These are phyloP conservation scores for Myotis pilosus DNA, from an alignment of 2,797 vertebrate species.

Conservation along the genomic window DNA sequence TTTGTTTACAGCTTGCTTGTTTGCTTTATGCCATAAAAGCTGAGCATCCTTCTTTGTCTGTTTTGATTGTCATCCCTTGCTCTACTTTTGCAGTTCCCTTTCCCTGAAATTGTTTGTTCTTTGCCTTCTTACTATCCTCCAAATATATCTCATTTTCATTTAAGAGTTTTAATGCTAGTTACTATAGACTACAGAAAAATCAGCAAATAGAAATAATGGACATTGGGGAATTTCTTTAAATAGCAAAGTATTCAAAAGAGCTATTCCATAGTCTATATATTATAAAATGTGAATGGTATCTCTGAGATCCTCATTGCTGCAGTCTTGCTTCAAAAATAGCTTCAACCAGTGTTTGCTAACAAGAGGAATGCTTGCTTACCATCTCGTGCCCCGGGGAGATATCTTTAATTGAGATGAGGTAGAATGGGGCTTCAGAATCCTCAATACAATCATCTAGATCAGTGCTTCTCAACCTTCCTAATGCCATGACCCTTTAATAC, in stretches of 20 bases:
- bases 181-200: background rate
- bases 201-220: background rate
- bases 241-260: background rate
- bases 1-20: background rate
- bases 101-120: background rate
- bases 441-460: background rate
- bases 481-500: too few relatives aligned
- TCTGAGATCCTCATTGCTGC: background rate
- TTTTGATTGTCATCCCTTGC: background rate
- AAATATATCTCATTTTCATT: background rate
- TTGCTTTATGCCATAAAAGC: background rate
- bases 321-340: background rate
- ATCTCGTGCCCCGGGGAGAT: background rate
- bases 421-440: background rate
- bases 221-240: background rate
- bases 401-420: background rate
- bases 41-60: background rate
- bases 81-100: background rate
- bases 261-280: background rate
- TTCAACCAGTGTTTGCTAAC: background rate
- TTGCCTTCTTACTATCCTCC: background rate
- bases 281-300: background rate
- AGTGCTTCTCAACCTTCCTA: too few relatives aligned
- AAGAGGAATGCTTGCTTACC: background rate
- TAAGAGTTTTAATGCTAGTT: background rate